Conservation (phyloP, 64 coral and sea anemone genomes). For the Pocillopora verrucosa region DNA sequence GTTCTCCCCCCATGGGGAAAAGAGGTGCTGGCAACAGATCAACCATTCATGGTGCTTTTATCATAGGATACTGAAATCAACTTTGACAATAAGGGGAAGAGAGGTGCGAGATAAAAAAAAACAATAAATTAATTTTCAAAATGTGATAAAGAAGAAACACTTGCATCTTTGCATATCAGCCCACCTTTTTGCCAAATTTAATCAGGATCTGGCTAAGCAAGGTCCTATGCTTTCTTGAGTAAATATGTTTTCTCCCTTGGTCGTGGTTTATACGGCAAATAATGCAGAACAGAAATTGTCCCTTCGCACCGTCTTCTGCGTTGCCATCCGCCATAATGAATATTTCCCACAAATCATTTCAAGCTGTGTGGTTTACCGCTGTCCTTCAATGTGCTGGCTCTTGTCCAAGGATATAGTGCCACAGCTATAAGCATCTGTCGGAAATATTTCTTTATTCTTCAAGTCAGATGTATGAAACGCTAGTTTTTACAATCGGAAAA, state of each 20-base stretch:
- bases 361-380: not conserved
- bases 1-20: too few species aligned
- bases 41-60: too few species aligned
- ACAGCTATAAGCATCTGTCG: not conserved
- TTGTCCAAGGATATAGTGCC: not conserved
- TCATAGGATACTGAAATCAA: too few species aligned
- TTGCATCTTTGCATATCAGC: not conserved
- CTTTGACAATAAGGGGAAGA: too few species aligned
- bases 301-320: conserved; percentile 36
- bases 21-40: too few species aligned
- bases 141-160: not conserved
- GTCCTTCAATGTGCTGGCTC: not conserved
- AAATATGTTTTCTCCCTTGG: conserved; percentile 87
- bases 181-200: conserved; percentile 82
- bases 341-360: conserved; percentile 26
- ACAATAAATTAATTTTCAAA: not conserved
- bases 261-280: conserved; percentile 85
- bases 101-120: too few species aligned
- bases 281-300: conserved; percentile 64
- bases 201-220: conserved; percentile 53
- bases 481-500: not conserved
- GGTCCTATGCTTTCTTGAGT: conserved; percentile 71
- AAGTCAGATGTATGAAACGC: not conserved
- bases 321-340: conserved; percentile 62
- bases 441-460: not conserved